These are phyloP conservation scores for Pimpla rufipes DNA, from an alignment of 2,888 invertebrate genomes.

Conservation along the genomic window DNA sequence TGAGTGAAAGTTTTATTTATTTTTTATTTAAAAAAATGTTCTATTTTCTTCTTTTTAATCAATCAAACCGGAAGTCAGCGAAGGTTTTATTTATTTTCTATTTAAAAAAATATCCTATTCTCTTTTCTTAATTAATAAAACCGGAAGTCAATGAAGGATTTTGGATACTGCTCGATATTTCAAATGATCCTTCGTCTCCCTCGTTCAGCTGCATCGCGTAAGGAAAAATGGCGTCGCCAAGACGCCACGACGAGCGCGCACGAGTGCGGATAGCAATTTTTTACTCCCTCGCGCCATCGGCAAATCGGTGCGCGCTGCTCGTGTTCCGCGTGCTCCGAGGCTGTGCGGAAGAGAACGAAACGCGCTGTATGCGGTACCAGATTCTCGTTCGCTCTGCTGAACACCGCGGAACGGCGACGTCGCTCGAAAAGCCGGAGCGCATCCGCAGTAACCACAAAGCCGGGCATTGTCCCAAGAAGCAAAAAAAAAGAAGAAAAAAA, in stretches of 20 bases:
- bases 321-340: not conserved
- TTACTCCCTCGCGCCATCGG: not conserved
- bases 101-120: no score
- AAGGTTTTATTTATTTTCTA: no score
- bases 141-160: not conserved
- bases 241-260: not conserved
- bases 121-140: not conserved
- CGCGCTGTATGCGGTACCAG: not conserved
- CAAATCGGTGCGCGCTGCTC: not conserved
- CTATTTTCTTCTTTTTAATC: not conserved
- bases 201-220: not conserved
- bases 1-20: not conserved
- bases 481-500: not conserved
- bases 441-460: constrained; percentile 22
- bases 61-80: no score
- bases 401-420: not conserved
- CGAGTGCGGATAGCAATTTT: not conserved
- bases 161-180: not conserved
- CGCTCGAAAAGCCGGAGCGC: constrained; percentile 8
- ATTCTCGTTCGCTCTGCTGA: not conserved
- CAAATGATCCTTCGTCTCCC: not conserved
- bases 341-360: not conserved
- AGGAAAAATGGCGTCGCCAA: not conserved
- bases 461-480: constrained; percentile 16
- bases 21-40: not conserved